These are phyloP conservation scores for Junonia oenone DNA, from an alignment of 2,888 invertebrate species.

Conservation along the genomic window DNA sequence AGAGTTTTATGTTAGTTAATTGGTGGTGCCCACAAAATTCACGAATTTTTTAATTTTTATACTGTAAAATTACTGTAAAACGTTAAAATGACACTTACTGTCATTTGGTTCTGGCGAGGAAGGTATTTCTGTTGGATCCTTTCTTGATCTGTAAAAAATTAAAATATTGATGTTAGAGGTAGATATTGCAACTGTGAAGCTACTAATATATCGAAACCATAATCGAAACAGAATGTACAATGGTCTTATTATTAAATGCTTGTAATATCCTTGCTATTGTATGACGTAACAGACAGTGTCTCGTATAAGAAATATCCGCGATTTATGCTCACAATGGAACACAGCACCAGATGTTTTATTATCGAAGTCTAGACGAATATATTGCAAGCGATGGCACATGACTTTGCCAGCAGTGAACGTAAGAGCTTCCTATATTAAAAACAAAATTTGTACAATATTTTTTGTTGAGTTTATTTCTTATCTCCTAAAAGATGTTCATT, in stretches of 20 bases:
- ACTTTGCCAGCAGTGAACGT: no score
- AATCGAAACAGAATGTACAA: background rate
- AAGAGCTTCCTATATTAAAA: no score
- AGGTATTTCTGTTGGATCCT: constrained; percentile 36
- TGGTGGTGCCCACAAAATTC: no score
- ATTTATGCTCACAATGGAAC: background rate
- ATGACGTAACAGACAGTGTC: background rate
- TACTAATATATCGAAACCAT: no score
- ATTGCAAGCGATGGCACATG: no score
- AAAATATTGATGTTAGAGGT: background rate
- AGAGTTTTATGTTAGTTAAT: no score
- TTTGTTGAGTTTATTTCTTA: no score
- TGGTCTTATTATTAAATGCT: background rate
- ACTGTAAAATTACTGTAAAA: no score
- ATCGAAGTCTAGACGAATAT: background rate
- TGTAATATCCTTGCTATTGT: background rate
- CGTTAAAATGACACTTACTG: constrained; percentile 36
- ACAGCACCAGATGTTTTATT: background rate
- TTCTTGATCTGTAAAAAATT: constrained; percentile 45
- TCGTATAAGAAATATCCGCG: background rate
- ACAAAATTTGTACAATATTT: no score
- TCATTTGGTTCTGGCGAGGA: constrained; percentile 52
- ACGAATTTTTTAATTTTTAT: no score
- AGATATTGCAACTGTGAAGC: background rate
- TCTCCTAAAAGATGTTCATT: no score